Base-by-base conservation (phyloP, 2,113 vertebrate genomes). In the Odocoileus virginianus region DNA sequence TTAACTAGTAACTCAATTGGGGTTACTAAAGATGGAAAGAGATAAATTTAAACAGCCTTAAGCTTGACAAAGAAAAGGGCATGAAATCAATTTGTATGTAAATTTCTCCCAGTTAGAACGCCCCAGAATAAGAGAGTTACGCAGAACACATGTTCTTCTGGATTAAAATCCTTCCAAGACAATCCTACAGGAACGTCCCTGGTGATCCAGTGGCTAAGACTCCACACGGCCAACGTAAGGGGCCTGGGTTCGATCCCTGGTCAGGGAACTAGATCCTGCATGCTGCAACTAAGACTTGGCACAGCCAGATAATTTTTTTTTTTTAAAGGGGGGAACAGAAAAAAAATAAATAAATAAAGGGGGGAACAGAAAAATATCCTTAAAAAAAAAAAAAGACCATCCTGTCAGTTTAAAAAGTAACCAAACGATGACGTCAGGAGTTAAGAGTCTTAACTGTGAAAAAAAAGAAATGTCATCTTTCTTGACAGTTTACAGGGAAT, bases 401-500 rank as follows among this genome's bases (percentile, higher is more conserved):
- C 43, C 82, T 60, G 10, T 78, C 27, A 67, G 52, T 40, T 87
- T 87, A 47, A 47, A 47, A 83, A 40, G 67, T 8, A 43, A 43
- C 55, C 71, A 25, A 89, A 54, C 43, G 9, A 1, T 43, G 55
- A 60, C 16, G 52, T 87, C n/a, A 89, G 92, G 27, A 67, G 83
- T 87, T 97, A 64, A 88, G 67, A 94, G 87, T 87, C 61, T 91
- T 91, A 89, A 84, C 9, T 10, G 57, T 55, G 67, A 90, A 64
- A 21, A 55, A 55, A 54, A 64, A 19, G 28, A 96, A 93, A 91
- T 0, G 28, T 54, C 60, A 88, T 40, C 95, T 95, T 87, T 55
- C 76, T 58, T 74, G 92, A 93, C 91, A 78, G 95, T 94, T 86
- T 88, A 86, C 95, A 96, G 89, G 94, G n/a, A 94, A 60, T 1